phyloP scores from a whole-genome alignment of 2,888 invertebrate genomes.

The Zele albiditarsus region DNA sequence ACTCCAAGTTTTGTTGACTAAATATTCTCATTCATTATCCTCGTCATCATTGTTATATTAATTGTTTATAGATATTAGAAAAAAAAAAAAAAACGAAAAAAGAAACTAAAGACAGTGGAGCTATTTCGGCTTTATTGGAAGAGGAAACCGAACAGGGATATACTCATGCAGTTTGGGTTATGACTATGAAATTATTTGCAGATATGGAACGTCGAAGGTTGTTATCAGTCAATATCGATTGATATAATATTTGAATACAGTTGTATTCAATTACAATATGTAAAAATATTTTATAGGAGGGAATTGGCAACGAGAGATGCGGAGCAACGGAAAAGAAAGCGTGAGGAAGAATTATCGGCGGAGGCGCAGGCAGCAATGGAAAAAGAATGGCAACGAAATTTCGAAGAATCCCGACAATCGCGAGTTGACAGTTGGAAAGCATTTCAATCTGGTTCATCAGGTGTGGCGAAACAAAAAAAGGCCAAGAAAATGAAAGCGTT shows the following conservation, averaged over 20 bases:
- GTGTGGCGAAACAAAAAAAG: constrained; percentile 82
- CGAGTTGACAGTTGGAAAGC: constrained; percentile 95
- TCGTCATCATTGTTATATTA: background rate
- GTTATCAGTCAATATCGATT: constrained; percentile 13
- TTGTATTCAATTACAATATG: background rate
- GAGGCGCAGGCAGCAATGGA: constrained; percentile 92
- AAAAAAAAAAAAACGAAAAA: constrained; percentile 95
- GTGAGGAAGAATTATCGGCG: constrained; percentile 94
- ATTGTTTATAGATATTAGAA: constrained; percentile 83
- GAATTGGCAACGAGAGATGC: constrained; percentile 91
- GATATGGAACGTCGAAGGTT: constrained; percentile 93
- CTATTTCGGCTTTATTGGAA: constrained; percentile 81
- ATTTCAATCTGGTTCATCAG: constrained; percentile 82
- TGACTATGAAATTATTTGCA: constrained; percentile 98
- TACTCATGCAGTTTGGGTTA: constrained; percentile 96
- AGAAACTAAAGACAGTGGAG: constrained; percentile 80
- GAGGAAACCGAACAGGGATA: constrained; percentile 90
- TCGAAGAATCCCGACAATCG: constrained; percentile 96
- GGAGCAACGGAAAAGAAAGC: constrained; percentile 94
- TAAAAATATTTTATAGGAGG: constrained; percentile 72
- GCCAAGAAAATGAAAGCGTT: constrained; percentile 87
- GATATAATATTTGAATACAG: background rate
- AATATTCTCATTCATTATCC: background rate
- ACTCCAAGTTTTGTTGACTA: background rate
- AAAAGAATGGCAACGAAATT: constrained; percentile 98